phyloP scores from a whole-genome alignment of 2,113 vertebrate species.

The Entelurus aequoreus region DNA sequence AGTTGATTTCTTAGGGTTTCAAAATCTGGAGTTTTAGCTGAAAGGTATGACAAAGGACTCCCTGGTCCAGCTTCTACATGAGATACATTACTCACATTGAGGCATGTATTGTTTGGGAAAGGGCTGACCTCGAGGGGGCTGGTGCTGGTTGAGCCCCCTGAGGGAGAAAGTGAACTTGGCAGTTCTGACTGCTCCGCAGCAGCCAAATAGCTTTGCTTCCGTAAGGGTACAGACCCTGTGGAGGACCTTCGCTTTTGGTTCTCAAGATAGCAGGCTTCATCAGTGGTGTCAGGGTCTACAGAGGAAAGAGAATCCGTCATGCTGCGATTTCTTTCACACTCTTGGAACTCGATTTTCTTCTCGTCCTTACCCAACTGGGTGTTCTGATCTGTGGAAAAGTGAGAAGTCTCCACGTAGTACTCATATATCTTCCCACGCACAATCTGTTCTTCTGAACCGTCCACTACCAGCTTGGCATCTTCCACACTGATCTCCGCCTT shows the following conservation, averaged over 20 bases:
- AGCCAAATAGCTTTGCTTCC: slow-evolving; percentile 74
- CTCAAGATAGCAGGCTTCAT: slow-evolving; percentile 14
- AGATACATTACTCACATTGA: slow-evolving; percentile 2
- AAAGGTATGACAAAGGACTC: slow-evolving; percentile 54
- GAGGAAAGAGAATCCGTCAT: slow-evolving; percentile 42
- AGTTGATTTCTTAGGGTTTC: slow-evolving; percentile 64
- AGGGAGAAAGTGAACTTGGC: not conserved
- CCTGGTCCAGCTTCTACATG: slow-evolving; percentile 40
- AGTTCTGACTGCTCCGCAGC: slow-evolving; percentile 70
- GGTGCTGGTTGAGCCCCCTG: not conserved
- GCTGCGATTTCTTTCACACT: slow-evolving; percentile 25
- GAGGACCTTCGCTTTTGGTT: slow-evolving; percentile 25
- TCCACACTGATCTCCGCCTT: slow-evolving; percentile 77
- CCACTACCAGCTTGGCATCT: slow-evolving; percentile 70
- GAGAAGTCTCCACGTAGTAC: slow-evolving; percentile 78
- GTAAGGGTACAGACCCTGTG: slow-evolving; percentile 49
- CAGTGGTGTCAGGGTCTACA: slow-evolving; percentile 47
- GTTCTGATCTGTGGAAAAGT: slow-evolving; percentile 52
- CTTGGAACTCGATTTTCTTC: slow-evolving; percentile 33
- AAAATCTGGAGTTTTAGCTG: slow-evolving; percentile 43
- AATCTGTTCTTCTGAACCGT: slow-evolving; percentile 24
- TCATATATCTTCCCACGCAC: slow-evolving; percentile 83
- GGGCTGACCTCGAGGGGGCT: slow-evolving; percentile 15
- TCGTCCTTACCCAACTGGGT: slow-evolving; percentile 24
- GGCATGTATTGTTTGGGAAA: slow-evolving; percentile 19